Conservation (phyloP, 2,888 invertebrate species). For the Oxyteleia sp. region DNA sequence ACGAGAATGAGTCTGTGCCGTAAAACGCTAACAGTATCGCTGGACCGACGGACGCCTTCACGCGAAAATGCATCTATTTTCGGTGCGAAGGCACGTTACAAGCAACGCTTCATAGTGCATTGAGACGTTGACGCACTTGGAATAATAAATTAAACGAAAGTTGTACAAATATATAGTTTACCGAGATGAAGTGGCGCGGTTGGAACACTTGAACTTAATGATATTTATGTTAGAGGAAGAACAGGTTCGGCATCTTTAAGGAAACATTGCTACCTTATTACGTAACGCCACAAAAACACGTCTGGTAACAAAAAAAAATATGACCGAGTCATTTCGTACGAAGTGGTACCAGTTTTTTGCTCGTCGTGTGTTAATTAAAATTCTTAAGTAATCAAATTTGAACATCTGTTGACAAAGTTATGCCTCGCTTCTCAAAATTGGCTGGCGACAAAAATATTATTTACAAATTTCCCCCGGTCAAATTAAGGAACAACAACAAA, state of each 20-base stretch:
- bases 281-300: constrained; percentile 55
- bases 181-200: constrained; percentile 20
- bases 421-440: constrained; percentile 47
- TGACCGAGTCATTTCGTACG: constrained; percentile 35
- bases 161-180: constrained; percentile 31
- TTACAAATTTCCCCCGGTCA: neutral
- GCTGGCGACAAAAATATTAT: constrained; percentile 21
- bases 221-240: constrained; percentile 58
- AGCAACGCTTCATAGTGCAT: too few species aligned
- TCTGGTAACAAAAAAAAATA: constrained; percentile 27
- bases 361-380: constrained; percentile 58
- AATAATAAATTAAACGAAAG: constrained; percentile 46
- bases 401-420: constrained; percentile 64
- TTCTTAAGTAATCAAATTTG: constrained; percentile 58
- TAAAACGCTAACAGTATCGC: too few species aligned
- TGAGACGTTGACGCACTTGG: constrained; percentile 40
- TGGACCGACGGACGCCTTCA: too few species aligned
- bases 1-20: too few species aligned
- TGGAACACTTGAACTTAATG: constrained; percentile 60
- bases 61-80: too few species aligned
- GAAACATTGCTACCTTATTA: constrained; percentile 63
- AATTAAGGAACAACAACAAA: constrained; percentile 20
- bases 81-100: too few species aligned
- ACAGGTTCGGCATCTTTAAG: constrained; percentile 50
- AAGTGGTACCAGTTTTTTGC: constrained; percentile 45